Percentiles rank a stretch among this genome's conserved stretches.
These are phyloP conservation scores for Branchinecta sandiegonensis DNA, from an alignment of 2,888 invertebrate species.

Conservation along the genomic window DNA sequence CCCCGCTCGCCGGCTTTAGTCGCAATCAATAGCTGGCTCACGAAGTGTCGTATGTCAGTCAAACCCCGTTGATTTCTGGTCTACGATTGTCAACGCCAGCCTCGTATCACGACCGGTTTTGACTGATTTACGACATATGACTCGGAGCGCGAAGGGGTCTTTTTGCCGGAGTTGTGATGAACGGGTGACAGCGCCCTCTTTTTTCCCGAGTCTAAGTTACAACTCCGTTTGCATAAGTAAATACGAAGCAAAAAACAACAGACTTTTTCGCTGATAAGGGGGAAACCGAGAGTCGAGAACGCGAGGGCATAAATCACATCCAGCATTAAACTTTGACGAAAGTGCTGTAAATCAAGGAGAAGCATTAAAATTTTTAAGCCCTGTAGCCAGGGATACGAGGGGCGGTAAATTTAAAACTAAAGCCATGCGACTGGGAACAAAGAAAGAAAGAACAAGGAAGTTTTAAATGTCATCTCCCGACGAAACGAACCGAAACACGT, in stretches of 20 bases:
- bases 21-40: conserved; percentile 16
- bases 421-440: too few species aligned
- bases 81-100: conserved; percentile 16
- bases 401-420: too few species aligned
- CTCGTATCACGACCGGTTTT: conserved; percentile 15
- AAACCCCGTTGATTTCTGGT: conserved; percentile 16
- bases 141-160: neutral
- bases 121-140: conserved; percentile 13
- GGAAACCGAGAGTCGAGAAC: too few species aligned
- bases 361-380: too few species aligned
- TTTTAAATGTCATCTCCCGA: too few species aligned
- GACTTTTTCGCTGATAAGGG: too few species aligned
- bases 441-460: too few species aligned
- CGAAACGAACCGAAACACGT: too few species aligned
- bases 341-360: too few species aligned
- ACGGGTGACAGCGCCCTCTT: conserved; percentile 1
- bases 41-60: conserved; percentile 15
- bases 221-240: conserved; percentile 16
- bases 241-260: neutral
- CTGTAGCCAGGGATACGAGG: too few species aligned
- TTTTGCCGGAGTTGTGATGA: conserved; percentile 1
- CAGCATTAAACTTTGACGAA: too few species aligned
- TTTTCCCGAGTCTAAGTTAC: conserved; percentile 4
- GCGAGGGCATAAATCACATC: too few species aligned
- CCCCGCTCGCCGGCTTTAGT: conserved; percentile 9